Evolutionary conservation across 2,888 invertebrate species (phyloP).

Genomic region (Drosophila mimetica): DNA sequence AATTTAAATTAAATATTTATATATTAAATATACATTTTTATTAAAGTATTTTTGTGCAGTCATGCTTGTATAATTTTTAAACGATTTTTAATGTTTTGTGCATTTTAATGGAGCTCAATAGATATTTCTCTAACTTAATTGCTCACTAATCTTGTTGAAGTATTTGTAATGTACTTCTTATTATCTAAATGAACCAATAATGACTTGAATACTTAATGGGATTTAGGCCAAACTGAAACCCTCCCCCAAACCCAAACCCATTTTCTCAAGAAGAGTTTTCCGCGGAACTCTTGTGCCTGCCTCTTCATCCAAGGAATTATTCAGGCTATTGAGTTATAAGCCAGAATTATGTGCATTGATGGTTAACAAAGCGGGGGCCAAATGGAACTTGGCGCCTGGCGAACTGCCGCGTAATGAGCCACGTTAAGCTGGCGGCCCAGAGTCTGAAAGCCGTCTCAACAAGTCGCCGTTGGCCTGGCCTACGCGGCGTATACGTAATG

Average conservation of each 20-base stretch:
- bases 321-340: constrained; percentile 30
- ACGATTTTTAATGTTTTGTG: too few relatives aligned
- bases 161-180: too few relatives aligned
- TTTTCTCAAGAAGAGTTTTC: background rate
- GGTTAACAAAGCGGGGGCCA: constrained; percentile 8
- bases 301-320: constrained; percentile 5
- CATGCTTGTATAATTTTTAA: too few relatives aligned
- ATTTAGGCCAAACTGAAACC: background rate
- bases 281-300: background rate
- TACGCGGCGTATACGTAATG: constrained; percentile 71
- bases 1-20: too few relatives aligned
- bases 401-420: constrained; percentile 43
- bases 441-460: constrained; percentile 65
- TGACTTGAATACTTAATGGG: background rate
- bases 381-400: constrained; percentile 34
- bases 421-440: constrained; percentile 34
- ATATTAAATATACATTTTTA: too few relatives aligned
- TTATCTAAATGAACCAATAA: background rate
- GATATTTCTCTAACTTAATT: too few relatives aligned
- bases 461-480: constrained; percentile 55
- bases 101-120: too few relatives aligned
- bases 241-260: too few relatives aligned
- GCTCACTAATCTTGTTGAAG: too few relatives aligned
- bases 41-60: too few relatives aligned
- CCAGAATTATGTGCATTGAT: constrained; percentile 37